These are phyloP conservation scores for Epinephelus lanceolatus DNA, from an alignment of 2,113 vertebrate genomes.

Conservation along the genomic window DNA sequence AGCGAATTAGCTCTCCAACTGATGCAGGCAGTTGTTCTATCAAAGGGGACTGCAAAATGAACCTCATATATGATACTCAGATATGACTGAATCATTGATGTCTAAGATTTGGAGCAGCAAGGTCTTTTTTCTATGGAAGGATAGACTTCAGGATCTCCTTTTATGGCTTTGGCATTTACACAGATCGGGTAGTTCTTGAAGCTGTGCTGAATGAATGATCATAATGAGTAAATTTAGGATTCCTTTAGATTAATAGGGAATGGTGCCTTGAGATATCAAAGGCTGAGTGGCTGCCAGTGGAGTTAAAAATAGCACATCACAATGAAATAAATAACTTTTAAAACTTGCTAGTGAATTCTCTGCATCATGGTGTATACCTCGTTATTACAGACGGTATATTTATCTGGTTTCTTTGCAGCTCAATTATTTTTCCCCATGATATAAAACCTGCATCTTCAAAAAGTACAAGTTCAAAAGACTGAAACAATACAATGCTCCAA, in stretches of 20 bases:
- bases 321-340: slow-evolving; percentile 18
- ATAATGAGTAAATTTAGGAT: slow-evolving; percentile 48
- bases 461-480: neutral
- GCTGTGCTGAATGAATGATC: slow-evolving; percentile 39
- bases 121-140: slow-evolving; percentile 1
- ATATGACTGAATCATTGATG: slow-evolving; percentile 25
- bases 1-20: slow-evolving; percentile 62
- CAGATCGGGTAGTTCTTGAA: slow-evolving; percentile 24
- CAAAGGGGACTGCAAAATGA: slow-evolving; percentile 47
- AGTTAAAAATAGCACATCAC: slow-evolving; percentile 26
- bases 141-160: slow-evolving; percentile 10
- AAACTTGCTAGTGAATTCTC: neutral
- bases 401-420: neutral
- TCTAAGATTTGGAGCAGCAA: neutral
- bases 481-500: neutral
- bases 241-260: slow-evolving; percentile 45
- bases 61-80: slow-evolving; percentile 24
- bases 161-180: slow-evolving; percentile 32
- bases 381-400: neutral
- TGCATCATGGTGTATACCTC: neutral
- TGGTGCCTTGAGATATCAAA: slow-evolving; percentile 27
- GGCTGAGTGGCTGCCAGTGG: slow-evolving; percentile 9
- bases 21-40: slow-evolving; percentile 50
- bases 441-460: neutral
- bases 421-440: neutral